Evolutionary conservation across 2,113 vertebrate genomes (phyloP).

Genomic region (Dascyllus trimaculatus): DNA sequence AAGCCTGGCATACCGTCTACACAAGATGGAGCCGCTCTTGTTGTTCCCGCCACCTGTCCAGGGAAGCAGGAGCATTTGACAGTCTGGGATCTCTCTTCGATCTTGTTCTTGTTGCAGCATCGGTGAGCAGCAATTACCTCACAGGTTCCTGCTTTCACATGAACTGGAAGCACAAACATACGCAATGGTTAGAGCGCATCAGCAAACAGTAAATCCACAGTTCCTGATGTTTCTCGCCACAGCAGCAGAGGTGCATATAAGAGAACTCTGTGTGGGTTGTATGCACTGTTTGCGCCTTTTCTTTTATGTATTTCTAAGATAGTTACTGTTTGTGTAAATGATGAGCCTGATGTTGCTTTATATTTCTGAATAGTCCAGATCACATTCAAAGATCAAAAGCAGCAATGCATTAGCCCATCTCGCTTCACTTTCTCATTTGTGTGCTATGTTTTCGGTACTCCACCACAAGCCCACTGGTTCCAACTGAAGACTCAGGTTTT

Average conservation of each 20-base stretch:
- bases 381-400: neutral
- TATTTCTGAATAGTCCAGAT: neutral
- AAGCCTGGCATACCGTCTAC: constrained; percentile 91
- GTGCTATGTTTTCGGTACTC: neutral
- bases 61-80: constrained; percentile 98
- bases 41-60: constrained; percentile 97
- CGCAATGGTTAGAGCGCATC: constrained; percentile 21
- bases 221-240: neutral
- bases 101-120: constrained; percentile 98
- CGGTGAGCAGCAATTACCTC: constrained; percentile 96
- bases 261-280: neutral
- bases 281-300: neutral
- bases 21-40: constrained; percentile 93
- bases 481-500: neutral
- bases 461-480: neutral
- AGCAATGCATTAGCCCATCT: neutral
- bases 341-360: neutral
- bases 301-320: neutral
- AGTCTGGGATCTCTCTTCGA: constrained; percentile 96
- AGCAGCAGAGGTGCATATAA: neutral
- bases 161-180: constrained; percentile 83
- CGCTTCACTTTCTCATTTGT: neutral
- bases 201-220: neutral
- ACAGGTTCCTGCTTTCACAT: constrained; percentile 93
- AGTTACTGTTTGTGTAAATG: neutral